phyloP scores from a whole-genome alignment of 1,140 invertebrate species.

The Drosophila melanica region DNA sequence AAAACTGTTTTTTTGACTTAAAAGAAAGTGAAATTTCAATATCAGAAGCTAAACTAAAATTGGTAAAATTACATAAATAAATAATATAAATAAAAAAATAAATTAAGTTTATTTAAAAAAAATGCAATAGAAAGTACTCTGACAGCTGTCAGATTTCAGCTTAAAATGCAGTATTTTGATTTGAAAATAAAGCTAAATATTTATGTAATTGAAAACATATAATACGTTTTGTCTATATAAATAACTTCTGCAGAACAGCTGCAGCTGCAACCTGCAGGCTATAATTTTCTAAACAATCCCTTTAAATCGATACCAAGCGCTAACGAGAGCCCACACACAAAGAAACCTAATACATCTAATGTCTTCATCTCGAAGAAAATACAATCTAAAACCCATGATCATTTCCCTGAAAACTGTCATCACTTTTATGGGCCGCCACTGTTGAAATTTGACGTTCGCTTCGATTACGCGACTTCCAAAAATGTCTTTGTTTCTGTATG shows the following conservation, averaged over 20 bases:
- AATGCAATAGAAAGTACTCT: too few relatives aligned
- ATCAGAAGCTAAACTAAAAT: too few relatives aligned
- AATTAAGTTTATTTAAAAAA: too few relatives aligned
- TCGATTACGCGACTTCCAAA: slow-evolving; percentile 33
- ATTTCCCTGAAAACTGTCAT: slow-evolving; percentile 18
- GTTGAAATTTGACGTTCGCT: slow-evolving; percentile 48
- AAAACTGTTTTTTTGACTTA: too few relatives aligned
- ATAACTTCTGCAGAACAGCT: not conserved
- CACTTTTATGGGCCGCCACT: slow-evolving; percentile 44
- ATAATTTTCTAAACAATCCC: not conserved
- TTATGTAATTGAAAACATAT: too few relatives aligned
- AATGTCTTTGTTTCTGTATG: slow-evolving; percentile 2
- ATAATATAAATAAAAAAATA: too few relatives aligned
- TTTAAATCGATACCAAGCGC: not conserved
- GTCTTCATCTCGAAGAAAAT: slow-evolving; percentile 10
- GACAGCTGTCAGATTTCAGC: too few relatives aligned
- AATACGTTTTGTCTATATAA: too few relatives aligned
- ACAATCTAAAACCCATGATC: slow-evolving; percentile 19
- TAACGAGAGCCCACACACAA: not conserved
- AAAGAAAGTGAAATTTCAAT: too few relatives aligned
- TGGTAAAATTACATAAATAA: too few relatives aligned
- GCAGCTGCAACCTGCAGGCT: not conserved
- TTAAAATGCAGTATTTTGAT: too few relatives aligned
- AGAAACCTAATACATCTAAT: slow-evolving; percentile 32
- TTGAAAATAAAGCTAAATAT: too few relatives aligned